Conservation (phyloP, 2,797 vertebrate genomes). For the Lepilemur ruficaudatus region DNA sequence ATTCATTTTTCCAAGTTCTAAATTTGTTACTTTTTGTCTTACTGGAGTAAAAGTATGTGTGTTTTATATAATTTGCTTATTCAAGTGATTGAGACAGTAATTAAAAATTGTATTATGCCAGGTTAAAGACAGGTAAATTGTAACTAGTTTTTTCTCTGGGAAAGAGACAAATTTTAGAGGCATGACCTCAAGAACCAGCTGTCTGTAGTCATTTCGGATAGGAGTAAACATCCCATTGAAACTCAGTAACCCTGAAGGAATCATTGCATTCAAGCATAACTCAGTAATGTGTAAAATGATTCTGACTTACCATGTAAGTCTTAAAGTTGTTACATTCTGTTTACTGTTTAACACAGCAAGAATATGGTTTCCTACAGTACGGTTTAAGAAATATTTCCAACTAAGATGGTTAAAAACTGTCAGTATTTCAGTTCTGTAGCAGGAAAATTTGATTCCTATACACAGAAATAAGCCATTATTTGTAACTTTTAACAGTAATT, state of each 20-base stretch:
- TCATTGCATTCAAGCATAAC: background rate
- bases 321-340: background rate
- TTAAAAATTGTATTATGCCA: conserved; percentile 22
- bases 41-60: background rate
- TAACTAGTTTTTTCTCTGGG: conserved; percentile 6
- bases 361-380: background rate
- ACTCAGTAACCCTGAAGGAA: background rate
- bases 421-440: background rate
- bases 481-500: background rate
- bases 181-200: background rate
- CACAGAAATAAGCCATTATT: background rate
- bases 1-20: conserved; percentile 43
- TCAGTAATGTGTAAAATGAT: background rate
- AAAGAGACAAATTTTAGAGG: background rate
- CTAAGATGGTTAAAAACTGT: conserved; percentile 7
- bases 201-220: background rate
- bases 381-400: conserved; percentile 26
- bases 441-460: conserved; percentile 36
- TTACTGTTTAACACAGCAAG: background rate
- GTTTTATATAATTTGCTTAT: conserved; percentile 43
- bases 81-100: conserved; percentile 3
- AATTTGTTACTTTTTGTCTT: conserved; percentile 25
- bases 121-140: conserved; percentile 27
- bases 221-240: background rate
- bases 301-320: background rate